Conservation (phyloP, 1,140 invertebrate species). For the Proctacanthus coquilletti region DNA sequence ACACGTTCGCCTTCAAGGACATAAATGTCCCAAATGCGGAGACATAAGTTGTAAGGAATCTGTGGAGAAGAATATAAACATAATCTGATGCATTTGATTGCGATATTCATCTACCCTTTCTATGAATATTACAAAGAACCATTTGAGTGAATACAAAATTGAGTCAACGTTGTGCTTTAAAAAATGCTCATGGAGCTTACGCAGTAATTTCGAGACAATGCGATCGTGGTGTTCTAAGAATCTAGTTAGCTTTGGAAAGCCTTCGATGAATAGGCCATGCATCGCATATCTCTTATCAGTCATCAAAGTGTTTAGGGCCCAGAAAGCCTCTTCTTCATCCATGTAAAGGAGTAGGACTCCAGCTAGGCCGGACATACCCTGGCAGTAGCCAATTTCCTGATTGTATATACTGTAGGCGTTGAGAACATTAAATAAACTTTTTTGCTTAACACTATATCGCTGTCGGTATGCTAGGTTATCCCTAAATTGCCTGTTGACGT, state of each 20-base stretch:
- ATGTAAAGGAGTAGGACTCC: constrained; percentile 84
- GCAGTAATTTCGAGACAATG: constrained; percentile 81
- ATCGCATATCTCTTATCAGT: constrained; percentile 81
- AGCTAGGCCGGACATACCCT: constrained; percentile 92
- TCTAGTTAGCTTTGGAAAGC: constrained; percentile 86
- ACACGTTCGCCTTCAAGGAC: constrained; percentile 82
- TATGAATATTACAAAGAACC: constrained; percentile 97
- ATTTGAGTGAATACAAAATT: constrained; percentile 87
- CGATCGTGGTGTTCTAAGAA: constrained; percentile 90
- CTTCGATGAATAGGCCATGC: constrained; percentile 92
- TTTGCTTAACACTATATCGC: constrained; percentile 86
- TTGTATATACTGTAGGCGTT: constrained; percentile 96
- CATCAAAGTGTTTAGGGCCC: constrained; percentile 79
- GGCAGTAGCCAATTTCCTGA: constrained; percentile 68
- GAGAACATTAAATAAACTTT: constrained; percentile 85
- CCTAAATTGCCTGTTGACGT: constrained; percentile 91
- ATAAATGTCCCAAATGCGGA: constrained; percentile 92
- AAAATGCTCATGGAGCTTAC: constrained; percentile 84
- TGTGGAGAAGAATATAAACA: constrained; percentile 15
- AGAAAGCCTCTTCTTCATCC: constrained; percentile 88
- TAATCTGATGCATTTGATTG: not conserved
- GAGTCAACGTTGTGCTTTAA: constrained; percentile 85
- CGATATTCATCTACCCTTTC: constrained; percentile 35
- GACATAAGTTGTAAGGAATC: constrained; percentile 79
- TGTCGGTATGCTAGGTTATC: constrained; percentile 87